phyloP scores from a whole-genome alignment of 2,888 invertebrate genomes.

The Acanthoscelides obtectus region DNA sequence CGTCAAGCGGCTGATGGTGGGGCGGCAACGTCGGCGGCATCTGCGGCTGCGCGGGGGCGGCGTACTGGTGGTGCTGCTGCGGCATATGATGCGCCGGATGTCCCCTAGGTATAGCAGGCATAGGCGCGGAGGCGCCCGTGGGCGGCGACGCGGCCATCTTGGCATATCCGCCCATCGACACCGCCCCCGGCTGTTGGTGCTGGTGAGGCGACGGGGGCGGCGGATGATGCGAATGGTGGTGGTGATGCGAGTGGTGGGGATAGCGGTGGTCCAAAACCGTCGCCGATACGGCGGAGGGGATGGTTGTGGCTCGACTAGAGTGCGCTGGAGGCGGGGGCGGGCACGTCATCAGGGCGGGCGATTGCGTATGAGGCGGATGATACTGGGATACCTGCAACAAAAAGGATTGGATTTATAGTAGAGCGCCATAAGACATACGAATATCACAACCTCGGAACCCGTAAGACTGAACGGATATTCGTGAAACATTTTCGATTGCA shows the following conservation, averaged over 20 bases:
- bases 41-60: background rate
- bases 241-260: conserved; percentile 12
- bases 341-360: conserved; percentile 35
- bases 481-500: too few relatives aligned
- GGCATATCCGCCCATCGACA: background rate
- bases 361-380: conserved; percentile 45
- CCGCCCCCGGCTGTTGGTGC: background rate
- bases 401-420: conserved; percentile 8
- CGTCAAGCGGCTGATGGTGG: conserved; percentile 40
- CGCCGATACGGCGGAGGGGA: conserved; percentile 2
- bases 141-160: background rate
- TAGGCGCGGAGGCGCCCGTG: background rate
- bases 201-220: background rate
- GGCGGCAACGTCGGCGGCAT: background rate
- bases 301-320: conserved; percentile 37
- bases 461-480: too few relatives aligned
- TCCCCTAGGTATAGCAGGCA: background rate
- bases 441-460: too few relatives aligned
- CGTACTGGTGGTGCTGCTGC: background rate
- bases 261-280: conserved; percentile 44
- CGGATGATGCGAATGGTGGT: conserved; percentile 22
- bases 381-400: conserved; percentile 37
- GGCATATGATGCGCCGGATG: background rate
- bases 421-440: too few relatives aligned
- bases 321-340: conserved; percentile 59